These are phyloP conservation scores for Himalopsyche anomala DNA, from an alignment of 2,888 invertebrate genomes.

Conservation along the genomic window DNA sequence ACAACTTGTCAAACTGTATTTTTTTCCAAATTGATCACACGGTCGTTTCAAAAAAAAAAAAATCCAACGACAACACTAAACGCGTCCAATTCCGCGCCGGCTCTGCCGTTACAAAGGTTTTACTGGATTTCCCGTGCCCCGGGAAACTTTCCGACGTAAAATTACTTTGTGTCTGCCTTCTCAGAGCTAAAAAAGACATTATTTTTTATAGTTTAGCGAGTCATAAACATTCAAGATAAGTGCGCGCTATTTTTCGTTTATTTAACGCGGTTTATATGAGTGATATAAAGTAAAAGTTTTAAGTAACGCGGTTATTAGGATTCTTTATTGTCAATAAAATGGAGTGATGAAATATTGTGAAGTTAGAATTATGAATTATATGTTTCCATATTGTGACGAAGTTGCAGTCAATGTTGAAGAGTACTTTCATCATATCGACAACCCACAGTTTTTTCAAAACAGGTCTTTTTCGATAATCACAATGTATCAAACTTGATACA, in stretches of 20 bases:
- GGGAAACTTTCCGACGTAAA: not conserved
- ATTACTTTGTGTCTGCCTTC: constrained; percentile 27
- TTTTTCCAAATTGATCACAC: not conserved
- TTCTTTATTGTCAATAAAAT: not conserved
- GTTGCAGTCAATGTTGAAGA: no score
- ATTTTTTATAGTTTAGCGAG: constrained; percentile 19
- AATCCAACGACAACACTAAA: not conserved
- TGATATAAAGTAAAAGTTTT: not conserved
- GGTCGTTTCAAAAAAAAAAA: not conserved
- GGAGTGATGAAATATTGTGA: not conserved
- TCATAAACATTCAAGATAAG: not conserved
- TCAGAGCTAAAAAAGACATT: constrained; percentile 18
- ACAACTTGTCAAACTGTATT: not conserved
- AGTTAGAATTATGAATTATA: no score
- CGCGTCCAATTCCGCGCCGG: constrained; percentile 9
- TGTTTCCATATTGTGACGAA: no score
- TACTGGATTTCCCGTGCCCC: constrained; percentile 3
- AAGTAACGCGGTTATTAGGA: not conserved
- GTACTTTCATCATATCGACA: no score
- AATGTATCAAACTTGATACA: no score
- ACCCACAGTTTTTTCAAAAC: no score
- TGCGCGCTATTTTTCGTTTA: constrained; percentile 22
- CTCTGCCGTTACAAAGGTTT: not conserved
- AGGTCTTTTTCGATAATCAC: no score
- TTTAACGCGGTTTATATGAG: constrained; percentile 20